Base-by-base conservation (phyloP, 2,113 vertebrate genomes). In the Microtus ochrogaster region DNA sequence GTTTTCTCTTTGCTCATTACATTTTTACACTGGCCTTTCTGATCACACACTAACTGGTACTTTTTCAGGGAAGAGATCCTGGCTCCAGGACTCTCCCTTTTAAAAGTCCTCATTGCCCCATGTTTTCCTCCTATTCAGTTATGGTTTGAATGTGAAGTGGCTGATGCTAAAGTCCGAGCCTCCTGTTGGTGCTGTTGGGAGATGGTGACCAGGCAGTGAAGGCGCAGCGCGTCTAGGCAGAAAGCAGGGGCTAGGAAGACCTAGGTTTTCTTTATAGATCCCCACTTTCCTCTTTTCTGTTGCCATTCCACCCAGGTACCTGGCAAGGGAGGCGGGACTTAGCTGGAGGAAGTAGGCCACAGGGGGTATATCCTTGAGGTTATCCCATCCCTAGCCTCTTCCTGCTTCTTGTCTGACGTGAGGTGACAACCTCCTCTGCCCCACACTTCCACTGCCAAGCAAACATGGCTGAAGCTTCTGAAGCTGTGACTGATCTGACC, bases 271-370 rank as follows among this genome's bases (percentile, higher is more conserved):
- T 70, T 49, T 22, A 16, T 0, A 24, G 78, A 39, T 39, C 44
- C 21, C 74, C 55, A 30, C 70, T 77, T 85, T 68, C 13, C 55
- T 33, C 19, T 21, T 93, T 89, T 78, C 68, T 22, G 55, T 76
- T 83, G 92, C 49, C 33, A 22, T 58, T 89, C 78, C 87, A 93
- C 87, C 83, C 78, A 91, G 44, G 44, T 78, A 87, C 70, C 90
- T 95, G 95, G 83, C 79, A 84, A 52, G 90, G 28, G 58, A 84
- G 16, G 84, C 9, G 11, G 61, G 16, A 11, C 41, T 36, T 49
- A 52, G 10, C 33, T 87, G 33, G 44, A 70, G 47, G 19, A 72
- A 22, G 65, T 70, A 24, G 28, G 44, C 9, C 84, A 87, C 33
- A n/a, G 21, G 47, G 44, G 33, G 22, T 41, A n/a, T 49, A 72